Conservation (phyloP, 2,797 vertebrate genomes). For the Tangara arthus region DNA sequence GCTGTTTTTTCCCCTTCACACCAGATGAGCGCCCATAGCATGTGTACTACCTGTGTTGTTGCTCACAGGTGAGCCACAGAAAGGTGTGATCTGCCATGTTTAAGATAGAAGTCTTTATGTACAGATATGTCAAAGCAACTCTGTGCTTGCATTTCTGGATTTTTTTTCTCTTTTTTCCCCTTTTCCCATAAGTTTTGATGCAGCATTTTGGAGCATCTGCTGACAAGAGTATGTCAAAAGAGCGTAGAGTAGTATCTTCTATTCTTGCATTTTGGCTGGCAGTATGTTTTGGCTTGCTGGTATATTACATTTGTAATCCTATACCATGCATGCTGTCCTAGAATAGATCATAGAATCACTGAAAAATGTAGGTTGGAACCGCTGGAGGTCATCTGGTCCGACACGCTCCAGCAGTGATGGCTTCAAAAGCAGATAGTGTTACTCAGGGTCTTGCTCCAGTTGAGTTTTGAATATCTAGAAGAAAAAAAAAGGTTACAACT, state of each 20-base stretch:
- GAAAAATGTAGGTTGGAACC: conserved; percentile 15
- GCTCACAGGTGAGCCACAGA: not conserved
- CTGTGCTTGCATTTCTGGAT: not conserved
- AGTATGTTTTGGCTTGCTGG: not conserved
- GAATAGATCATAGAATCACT: conserved; percentile 43
- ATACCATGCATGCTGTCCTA: not conserved
- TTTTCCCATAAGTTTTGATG: not conserved
- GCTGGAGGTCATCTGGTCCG: not conserved
- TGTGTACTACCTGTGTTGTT: not conserved
- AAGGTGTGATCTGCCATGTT: not conserved
- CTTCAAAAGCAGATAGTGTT: not conserved
- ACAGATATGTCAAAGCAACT: not conserved
- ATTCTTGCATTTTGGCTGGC: conserved; percentile 21
- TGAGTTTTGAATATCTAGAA: not conserved
- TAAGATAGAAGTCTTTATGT: not conserved
- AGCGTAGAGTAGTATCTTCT: not conserved
- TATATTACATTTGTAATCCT: conserved; percentile 31
- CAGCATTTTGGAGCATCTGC: not conserved
- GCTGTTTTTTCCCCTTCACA: not conserved
- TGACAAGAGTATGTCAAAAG: not conserved
- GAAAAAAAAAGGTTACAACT: not conserved
- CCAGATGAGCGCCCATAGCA: not conserved
- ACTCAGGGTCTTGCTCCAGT: not conserved
- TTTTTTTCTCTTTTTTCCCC: not conserved
- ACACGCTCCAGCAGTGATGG: not conserved